phyloP scores from a whole-genome alignment of 2,113 vertebrate species.

The Oncorhynchus masou region DNA sequence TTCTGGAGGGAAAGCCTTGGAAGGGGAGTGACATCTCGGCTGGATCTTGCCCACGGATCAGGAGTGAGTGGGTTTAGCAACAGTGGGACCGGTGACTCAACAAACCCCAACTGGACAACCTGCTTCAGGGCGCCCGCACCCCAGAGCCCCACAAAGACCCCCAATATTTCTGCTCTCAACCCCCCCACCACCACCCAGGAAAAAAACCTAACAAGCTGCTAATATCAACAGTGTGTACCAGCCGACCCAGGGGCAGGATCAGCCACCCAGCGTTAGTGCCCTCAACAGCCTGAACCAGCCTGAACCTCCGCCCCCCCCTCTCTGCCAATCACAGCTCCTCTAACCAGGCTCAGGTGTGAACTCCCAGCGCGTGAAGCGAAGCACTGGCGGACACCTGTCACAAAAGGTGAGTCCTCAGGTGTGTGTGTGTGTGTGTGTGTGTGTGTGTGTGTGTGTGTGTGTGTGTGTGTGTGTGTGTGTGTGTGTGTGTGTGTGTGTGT shows the following conservation, averaged over 20 bases:
- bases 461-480: background rate
- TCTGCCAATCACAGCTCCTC: slow-evolving; percentile 69
- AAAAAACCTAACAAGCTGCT: slow-evolving; percentile 40
- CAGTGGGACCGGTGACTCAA: slow-evolving; percentile 41
- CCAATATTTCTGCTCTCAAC: slow-evolving; percentile 71
- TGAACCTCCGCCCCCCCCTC: slow-evolving; percentile 7
- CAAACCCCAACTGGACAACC: slow-evolving; percentile 63
- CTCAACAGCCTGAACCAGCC: slow-evolving; percentile 37
- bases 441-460: slow-evolving; percentile 14
- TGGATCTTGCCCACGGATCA: slow-evolving; percentile 73
- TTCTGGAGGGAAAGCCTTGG: slow-evolving; percentile 77
- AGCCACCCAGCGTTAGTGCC: slow-evolving; percentile 24
- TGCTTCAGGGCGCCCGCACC: slow-evolving; percentile 55
- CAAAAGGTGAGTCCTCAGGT: slow-evolving; percentile 79
- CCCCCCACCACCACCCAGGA: slow-evolving; percentile 56
- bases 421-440: slow-evolving; percentile 14
- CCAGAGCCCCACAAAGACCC: slow-evolving; percentile 74
- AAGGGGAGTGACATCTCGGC: slow-evolving; percentile 75
- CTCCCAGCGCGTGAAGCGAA: slow-evolving; percentile 53
- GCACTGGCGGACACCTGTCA: slow-evolving; percentile 47
- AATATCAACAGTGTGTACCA: slow-evolving; percentile 45
- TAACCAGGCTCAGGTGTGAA: slow-evolving; percentile 73
- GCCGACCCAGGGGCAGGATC: background rate
- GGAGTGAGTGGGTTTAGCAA: slow-evolving; percentile 51
- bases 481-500: slow-evolving; percentile 13